Base-by-base conservation (phyloP, 2,888 invertebrate species). In the Linyphia triangularis region DNA sequence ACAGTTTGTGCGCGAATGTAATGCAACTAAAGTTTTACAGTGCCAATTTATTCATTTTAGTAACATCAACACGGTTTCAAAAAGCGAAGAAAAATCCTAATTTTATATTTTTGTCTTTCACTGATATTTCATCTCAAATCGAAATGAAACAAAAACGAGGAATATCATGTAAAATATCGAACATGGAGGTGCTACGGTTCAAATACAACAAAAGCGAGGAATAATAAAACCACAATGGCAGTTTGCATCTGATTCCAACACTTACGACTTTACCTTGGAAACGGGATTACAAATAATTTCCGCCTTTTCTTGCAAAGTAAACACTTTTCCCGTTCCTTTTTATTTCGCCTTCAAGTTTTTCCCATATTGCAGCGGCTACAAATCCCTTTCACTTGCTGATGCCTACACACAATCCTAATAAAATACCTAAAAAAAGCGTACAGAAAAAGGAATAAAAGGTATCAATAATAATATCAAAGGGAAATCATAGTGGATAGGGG, bases 251-350 rank as follows among this genome's bases (percentile, higher is more conserved):
- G 51, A 67, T 79, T 51, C 79, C 22, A 33, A 59, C 57, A 59
- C 69, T 70, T 70, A 69, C 57, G 85, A 72, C 61, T 83, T 73
- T 75, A 37, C 37, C 61, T 59, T 19, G 61, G 59, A 30, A 51
- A n/a, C 13, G 65, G 85, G 86, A 88, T 88, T 82, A 88, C 86
- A 88, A 88, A 88, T 88, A 88, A 88, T 88, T 88, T 86, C 81
- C 40, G 24, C 24, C 37, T 78, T 78, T 85, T 85, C 65, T 13
- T 75, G 86, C 81, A 40, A 81, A 67, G 81, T 81, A 88, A 88
- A 88, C 86, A 88, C 75, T 88, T 88, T 82, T 75, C 72, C 10
- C 67, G 28, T 33, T 73, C 63, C 63, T 84, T 69, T 75, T 72
- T 67, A 81, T 81, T 88, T 88, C 77, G 10, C 37, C 59, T 67